Evolutionary conservation across 2,113 vertebrate genomes (phyloP), one percentile per base, ranked within the genome.

Genomic region (Thunnus maccoyii): DNA sequence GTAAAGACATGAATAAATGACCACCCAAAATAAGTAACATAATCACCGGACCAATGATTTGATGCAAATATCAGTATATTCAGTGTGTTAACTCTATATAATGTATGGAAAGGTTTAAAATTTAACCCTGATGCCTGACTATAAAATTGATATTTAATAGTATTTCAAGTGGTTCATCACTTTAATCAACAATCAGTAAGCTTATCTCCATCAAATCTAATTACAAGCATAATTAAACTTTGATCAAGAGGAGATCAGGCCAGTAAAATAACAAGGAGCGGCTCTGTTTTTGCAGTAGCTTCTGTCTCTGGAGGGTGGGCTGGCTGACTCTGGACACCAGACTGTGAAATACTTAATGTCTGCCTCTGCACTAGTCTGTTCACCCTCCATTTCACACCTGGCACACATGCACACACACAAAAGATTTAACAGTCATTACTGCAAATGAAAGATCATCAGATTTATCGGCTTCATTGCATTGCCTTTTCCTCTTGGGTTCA

Each of bases 271-370:
- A 85, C 72, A 80, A 70, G 46, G 9, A 47, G 61, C 41, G 41
- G 48, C 14, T 85, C 17, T 82, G 72, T 73, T 77, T 80, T 70
- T 27, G 32, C 69, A 71, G 76, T 27, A 56, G 69, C 65, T 11
- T 78, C 44, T 25, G 36, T 66, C 76, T 86, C 56, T 69, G 61
- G 56, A 81, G 71, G 56, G 68, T 25, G 81, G 58, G 55, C 64
- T 47, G 51, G 57, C 51, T 5, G 50, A 27, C 72, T 87, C 77
- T 76, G 78, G 86, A 85, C 83, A 93, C 68, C 85, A 92, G 88
- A 92, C 87, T 83, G 78, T 86, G 86, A 92, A 92, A 90, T 60
- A 44, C 85, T 83, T 85, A 83, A 83, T 87, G 85, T 93, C 89
- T 91, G 90, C 86, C 78, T 80, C 79, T 77, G 65, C 57, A 76